phyloP scores from a whole-genome alignment of 1,140 invertebrate genomes.

The Drosophila parabipectinata region DNA sequence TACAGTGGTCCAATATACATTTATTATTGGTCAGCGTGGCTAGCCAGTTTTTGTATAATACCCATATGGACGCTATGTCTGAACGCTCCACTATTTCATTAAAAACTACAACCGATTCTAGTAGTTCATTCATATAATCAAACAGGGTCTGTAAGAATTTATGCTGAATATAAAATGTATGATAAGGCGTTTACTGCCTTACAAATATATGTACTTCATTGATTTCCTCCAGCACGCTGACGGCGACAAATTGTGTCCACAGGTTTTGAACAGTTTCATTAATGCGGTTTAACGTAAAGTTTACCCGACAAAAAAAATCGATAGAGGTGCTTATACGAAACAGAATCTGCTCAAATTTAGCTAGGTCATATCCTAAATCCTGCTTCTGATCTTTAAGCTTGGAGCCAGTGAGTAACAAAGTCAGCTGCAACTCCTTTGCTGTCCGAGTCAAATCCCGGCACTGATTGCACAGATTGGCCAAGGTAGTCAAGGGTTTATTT shows the following conservation, averaged over 20 bases:
- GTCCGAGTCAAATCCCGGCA: constrained; percentile 89
- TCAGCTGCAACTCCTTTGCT: constrained; percentile 84
- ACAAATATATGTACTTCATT: constrained; percentile 59
- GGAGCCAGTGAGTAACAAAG: constrained; percentile 33
- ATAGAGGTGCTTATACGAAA: constrained; percentile 67
- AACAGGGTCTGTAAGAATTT: constrained; percentile 52
- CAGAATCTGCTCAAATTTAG: constrained; percentile 36
- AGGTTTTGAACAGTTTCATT: constrained; percentile 66
- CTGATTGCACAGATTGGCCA: constrained; percentile 92
- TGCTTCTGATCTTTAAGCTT: constrained; percentile 20
- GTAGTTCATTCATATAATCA: constrained; percentile 51
- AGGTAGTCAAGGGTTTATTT: constrained; percentile 92
- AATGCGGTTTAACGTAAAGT: constrained; percentile 66
- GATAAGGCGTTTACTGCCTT: constrained; percentile 7
- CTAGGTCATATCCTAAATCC: background rate
- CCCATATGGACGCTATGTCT: constrained; percentile 57
- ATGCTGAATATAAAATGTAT: background rate
- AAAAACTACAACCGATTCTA: constrained; percentile 65
- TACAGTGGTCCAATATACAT: constrained; percentile 15
- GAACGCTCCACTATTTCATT: constrained; percentile 62
- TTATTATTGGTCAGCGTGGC: constrained; percentile 45
- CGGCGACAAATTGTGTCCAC: constrained; percentile 62
- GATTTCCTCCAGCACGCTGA: constrained; percentile 25
- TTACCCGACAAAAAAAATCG: constrained; percentile 75
- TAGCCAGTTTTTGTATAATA: constrained; percentile 71